Evolutionary conservation across 2,113 vertebrate genomes (phyloP).

Genomic region (Burhinus oedicnemus): DNA sequence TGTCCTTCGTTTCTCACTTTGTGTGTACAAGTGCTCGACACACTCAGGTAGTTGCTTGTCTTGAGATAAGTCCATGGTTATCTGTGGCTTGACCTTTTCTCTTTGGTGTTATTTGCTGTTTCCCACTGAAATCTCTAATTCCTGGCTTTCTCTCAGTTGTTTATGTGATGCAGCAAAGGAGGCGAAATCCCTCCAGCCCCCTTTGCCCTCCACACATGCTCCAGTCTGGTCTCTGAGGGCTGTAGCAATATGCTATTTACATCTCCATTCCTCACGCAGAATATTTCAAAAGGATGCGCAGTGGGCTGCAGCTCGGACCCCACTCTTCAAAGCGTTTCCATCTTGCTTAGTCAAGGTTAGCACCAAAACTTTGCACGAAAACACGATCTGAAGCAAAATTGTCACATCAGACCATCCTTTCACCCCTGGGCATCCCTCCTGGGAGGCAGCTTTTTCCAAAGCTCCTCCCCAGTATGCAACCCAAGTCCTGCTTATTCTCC

Average conservation of each 20-base stretch:
- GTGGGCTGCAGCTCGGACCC: neutral
- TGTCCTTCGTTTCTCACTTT: neutral
- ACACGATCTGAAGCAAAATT: neutral
- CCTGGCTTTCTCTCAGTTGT: neutral
- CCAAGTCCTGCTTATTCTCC: neutral
- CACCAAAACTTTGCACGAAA: neutral
- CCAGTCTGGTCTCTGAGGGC: neutral
- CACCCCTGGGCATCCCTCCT: neutral
- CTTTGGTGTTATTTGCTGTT: neutral
- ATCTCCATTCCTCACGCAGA: neutral
- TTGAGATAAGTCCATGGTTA: neutral
- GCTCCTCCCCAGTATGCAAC: neutral
- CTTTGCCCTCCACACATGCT: neutral
- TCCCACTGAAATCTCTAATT: neutral
- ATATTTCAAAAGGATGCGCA: neutral
- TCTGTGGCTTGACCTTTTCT: neutral
- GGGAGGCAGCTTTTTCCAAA: neutral
- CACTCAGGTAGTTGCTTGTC: neutral
- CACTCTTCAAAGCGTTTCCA: neutral
- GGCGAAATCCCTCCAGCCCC: neutral
- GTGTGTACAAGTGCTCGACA: fast-evolving
- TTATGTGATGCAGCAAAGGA: neutral
- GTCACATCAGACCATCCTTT: neutral
- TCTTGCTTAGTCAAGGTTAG: neutral
- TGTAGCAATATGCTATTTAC: neutral